Evolutionary conservation across 2,888 invertebrate genomes (phyloP), one percentile per base, ranked within the genome.

Genomic region (Bembecia ichneumoniformis): DNA sequence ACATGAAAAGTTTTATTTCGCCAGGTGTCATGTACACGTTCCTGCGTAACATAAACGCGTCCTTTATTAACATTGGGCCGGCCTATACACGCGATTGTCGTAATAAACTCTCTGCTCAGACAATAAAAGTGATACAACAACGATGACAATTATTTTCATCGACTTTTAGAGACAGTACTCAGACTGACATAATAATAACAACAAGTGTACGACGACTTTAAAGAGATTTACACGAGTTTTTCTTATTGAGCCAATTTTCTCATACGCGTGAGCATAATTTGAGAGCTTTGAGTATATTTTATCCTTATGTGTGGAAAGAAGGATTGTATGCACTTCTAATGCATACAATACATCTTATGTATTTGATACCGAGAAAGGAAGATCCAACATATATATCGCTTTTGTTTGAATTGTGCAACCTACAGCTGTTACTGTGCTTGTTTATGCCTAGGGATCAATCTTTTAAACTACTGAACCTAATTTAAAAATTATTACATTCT

Each of bases 181-280:
- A 28, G 28, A 28, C 7, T 28, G 9, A 7, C 28, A 28, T 28
- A 3, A 28, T 7, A 28, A 28, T 28, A 28, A 28, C 68, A 68
- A 71, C 76, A 72, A 77, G 73, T 77, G 73, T 71, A 73, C 74
- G 71, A 79, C 78, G 79, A 74, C 75, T 76, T 72, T 62, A 65
- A 71, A 71, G 73, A 83, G 77, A 84, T 84, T 28, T 83, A 82
- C 82, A 76, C 62, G 79, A 82, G 77, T 82, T 84, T 86, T 86
- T 84, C 79, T 82, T 83, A 83, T 84, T 82, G 79, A 82, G 77
- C 82, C 86, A 84, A 86, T 87, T 84, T 82, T 82, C 82, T 82
- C 77, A 82, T 82, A 86, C 77, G 81, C 73, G 76, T 74, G 71
- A 78, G 80, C 77, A 82, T 82, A 83, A 87, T 84, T 84, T 82